phyloP scores from a whole-genome alignment of 1,140 invertebrate genomes.

The Drosophila parabipectinata region DNA sequence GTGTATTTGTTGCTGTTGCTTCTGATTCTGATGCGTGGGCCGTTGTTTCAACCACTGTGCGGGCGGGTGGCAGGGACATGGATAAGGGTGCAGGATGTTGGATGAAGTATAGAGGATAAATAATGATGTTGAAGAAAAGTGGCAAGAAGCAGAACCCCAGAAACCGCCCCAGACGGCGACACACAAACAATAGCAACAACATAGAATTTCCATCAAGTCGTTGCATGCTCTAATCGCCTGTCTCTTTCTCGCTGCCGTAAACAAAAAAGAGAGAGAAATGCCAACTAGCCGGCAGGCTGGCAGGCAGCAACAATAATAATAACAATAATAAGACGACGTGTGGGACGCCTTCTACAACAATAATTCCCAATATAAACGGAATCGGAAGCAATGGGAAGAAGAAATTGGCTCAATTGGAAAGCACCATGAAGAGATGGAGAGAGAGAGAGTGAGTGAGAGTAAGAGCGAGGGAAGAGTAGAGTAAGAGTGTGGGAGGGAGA shows the following conservation, averaged over 20 bases:
- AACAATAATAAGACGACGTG: conserved; percentile 6
- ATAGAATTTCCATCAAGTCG: conserved; percentile 28
- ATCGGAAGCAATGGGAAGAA: conserved; percentile 77
- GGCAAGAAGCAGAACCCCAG: conserved; percentile 5
- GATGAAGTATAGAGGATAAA: conserved; percentile 5
- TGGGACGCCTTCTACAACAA: conserved; percentile 37
- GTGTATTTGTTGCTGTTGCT: neutral
- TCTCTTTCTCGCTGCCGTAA: conserved; percentile 13
- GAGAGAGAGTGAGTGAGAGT: conserved; percentile 5
- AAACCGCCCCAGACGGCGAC: conserved; percentile 36
- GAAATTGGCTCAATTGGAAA: conserved; percentile 81
- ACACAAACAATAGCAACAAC: conserved; percentile 21
- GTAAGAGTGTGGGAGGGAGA: conserved; percentile 18
- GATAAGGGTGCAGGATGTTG: conserved; percentile 22
- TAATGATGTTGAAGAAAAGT: neutral
- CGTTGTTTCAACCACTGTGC: conserved; percentile 68
- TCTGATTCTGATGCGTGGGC: conserved; percentile 29
- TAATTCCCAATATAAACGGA: conserved; percentile 75
- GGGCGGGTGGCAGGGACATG: conserved; percentile 36
- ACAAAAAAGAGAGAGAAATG: conserved; percentile 37
- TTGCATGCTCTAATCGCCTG: conserved; percentile 13
- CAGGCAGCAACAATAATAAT: conserved; percentile 14
- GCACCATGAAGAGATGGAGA: conserved; percentile 41
- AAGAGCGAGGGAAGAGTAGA: conserved; percentile 19
- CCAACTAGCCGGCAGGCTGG: conserved; percentile 57